phyloP scores from a whole-genome alignment of 2,888 invertebrate species.

The Hylaea fasciaria region DNA sequence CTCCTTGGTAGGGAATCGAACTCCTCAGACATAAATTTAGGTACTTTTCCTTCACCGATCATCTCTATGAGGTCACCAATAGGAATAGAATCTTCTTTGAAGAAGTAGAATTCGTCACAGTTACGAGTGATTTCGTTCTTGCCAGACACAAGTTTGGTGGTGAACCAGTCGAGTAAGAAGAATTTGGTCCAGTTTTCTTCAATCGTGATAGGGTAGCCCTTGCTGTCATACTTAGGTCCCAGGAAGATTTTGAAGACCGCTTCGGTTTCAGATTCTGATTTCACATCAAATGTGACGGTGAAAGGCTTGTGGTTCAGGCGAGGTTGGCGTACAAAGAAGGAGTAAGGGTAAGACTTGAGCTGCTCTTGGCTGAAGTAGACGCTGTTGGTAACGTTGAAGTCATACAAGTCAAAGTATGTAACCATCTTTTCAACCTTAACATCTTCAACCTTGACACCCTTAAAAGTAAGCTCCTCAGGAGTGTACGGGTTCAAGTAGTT shows the following conservation, averaged over 20 bases:
- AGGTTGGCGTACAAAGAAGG: constrained; percentile 86
- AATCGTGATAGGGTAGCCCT: constrained; percentile 78
- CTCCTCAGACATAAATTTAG: constrained; percentile 79
- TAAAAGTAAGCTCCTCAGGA: constrained; percentile 82
- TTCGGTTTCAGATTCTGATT: constrained; percentile 84
- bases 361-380: constrained; percentile 61
- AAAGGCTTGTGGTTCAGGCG: constrained; percentile 90
- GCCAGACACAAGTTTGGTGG: constrained; percentile 85
- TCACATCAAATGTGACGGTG: constrained; percentile 84
- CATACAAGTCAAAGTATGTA: constrained; percentile 88
- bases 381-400: constrained; percentile 86
- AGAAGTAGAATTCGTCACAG: constrained; percentile 87
- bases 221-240: constrained; percentile 88
- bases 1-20: constrained; percentile 88
- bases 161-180: constrained; percentile 86
- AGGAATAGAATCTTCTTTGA: constrained; percentile 86
- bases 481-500: constrained; percentile 84
- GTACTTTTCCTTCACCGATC: constrained; percentile 80
- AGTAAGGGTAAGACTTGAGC: constrained; percentile 62
- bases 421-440: constrained; percentile 86
- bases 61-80: constrained; percentile 85
- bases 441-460: constrained; percentile 85
- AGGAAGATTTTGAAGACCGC: constrained; percentile 87
- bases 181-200: constrained; percentile 85
- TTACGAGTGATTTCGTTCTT: constrained; percentile 87